These are phyloP conservation scores for Patella ulyssiponensis DNA, from an alignment of 2,888 invertebrate genomes.

Conservation along the genomic window DNA sequence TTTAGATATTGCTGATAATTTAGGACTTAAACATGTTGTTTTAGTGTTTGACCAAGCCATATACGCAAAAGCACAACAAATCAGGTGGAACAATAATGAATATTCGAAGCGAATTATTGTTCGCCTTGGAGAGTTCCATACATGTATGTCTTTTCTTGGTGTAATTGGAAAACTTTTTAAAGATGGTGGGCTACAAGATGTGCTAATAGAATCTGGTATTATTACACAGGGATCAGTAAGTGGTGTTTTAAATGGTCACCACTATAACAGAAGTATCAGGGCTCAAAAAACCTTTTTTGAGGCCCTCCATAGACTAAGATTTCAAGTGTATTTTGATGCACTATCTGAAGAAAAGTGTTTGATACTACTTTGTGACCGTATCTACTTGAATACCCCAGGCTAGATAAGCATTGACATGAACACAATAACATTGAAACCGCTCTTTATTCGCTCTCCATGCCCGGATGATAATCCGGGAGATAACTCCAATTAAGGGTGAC, in stretches of 20 bases:
- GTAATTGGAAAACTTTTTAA: conserved; percentile 22
- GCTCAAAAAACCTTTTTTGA: conserved; percentile 28
- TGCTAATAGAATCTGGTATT: conserved; percentile 21
- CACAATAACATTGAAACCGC: no score
- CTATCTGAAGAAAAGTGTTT: no score
- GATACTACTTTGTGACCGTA: no score
- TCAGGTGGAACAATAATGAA: background rate
- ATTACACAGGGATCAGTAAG: conserved; percentile 23
- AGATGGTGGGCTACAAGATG: conserved; percentile 26
- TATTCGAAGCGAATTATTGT: background rate
- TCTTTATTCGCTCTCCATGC: no score
- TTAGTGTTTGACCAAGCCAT: conserved; percentile 28
- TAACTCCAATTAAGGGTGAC: no score
- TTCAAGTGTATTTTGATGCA: background rate
- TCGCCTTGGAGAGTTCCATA: conserved; percentile 31
- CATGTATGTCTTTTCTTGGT: conserved; percentile 19
- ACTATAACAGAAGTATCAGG: conserved; percentile 34
- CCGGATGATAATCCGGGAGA: no score
- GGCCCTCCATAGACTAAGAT: conserved; percentile 25
- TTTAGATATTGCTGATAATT: background rate
- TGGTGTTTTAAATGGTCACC: conserved; percentile 24
- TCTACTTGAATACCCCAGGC: no score
- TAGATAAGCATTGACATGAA: no score
- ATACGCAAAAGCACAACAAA: conserved; percentile 21
- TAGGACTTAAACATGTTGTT: conserved; percentile 10